Conservation (phyloP, 2,888 invertebrate species). For the Volucella inflata region DNA sequence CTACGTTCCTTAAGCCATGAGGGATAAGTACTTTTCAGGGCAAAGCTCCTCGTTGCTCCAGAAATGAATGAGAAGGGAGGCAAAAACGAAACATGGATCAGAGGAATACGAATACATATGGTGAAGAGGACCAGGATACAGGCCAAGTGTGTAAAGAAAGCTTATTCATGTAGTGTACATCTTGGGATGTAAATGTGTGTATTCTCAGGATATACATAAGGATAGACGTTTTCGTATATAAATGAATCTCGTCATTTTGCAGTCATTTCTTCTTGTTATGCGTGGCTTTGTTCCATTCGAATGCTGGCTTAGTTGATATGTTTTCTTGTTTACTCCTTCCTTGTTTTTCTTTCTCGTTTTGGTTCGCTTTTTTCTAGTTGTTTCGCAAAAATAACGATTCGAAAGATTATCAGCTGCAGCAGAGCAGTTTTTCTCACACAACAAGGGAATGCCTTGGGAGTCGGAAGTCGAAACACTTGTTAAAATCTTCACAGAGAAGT, state of each 20-base stretch:
- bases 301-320: constrained; percentile 51
- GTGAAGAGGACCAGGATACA: background rate
- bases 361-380: constrained; percentile 1
- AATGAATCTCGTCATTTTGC: constrained; percentile 61
- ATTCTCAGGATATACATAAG: background rate
- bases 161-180: constrained; percentile 25
- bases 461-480: too few species aligned
- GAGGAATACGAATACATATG: constrained; percentile 6
- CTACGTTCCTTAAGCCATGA: constrained; percentile 42
- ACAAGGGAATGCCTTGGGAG: too few species aligned
- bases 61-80: background rate
- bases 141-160: background rate
- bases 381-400: constrained; percentile 39
- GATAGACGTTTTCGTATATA: background rate
- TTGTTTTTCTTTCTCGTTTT: constrained; percentile 4
- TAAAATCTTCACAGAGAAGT: too few species aligned
- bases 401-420: background rate
- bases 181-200: constrained; percentile 20
- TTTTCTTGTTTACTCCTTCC: constrained; percentile 42
- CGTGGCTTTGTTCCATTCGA: constrained; percentile 67
- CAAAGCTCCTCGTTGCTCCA: constrained; percentile 32
- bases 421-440: too few species aligned
- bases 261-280: constrained; percentile 61
- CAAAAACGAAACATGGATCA: constrained; percentile 1
- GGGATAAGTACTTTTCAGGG: constrained; percentile 50